Conservation (phyloP, 2,797 vertebrate genomes). For the Lycodopsis pacificus region DNA sequence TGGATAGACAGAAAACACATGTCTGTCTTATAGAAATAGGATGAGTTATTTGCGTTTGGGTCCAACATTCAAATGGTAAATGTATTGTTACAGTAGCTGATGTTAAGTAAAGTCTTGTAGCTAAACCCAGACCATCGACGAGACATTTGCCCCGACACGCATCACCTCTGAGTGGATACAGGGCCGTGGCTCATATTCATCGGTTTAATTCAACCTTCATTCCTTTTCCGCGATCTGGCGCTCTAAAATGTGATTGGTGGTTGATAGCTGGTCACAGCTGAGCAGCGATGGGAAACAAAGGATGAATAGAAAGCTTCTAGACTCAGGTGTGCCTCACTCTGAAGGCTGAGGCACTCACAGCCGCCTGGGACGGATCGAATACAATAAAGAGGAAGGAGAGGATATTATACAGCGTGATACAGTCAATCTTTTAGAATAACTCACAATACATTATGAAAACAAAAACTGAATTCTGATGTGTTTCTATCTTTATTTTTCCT, state of each 20-base stretch:
- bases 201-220: constrained; percentile 47
- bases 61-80: too few relatives aligned
- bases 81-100: too few relatives aligned
- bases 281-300: background rate
- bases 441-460: background rate
- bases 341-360: background rate
- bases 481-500: background rate
- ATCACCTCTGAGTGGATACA: constrained; percentile 20
- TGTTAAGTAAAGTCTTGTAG: too few relatives aligned
- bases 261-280: constrained; percentile 1
- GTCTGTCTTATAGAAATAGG: background rate
- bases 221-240: constrained; percentile 29
- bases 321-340: background rate
- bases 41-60: too few relatives aligned
- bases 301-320: too few relatives aligned
- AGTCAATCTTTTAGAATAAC: background rate
- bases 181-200: constrained; percentile 39
- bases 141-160: constrained; percentile 23
- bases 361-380: background rate
- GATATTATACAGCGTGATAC: background rate
- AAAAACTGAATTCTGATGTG: background rate
- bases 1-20: background rate
- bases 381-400: background rate
- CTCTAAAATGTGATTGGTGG: constrained; percentile 34
- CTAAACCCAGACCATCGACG: too few relatives aligned